phyloP scores from a whole-genome alignment of 2,888 invertebrate genomes.

The Eupithecia subfuscata region DNA sequence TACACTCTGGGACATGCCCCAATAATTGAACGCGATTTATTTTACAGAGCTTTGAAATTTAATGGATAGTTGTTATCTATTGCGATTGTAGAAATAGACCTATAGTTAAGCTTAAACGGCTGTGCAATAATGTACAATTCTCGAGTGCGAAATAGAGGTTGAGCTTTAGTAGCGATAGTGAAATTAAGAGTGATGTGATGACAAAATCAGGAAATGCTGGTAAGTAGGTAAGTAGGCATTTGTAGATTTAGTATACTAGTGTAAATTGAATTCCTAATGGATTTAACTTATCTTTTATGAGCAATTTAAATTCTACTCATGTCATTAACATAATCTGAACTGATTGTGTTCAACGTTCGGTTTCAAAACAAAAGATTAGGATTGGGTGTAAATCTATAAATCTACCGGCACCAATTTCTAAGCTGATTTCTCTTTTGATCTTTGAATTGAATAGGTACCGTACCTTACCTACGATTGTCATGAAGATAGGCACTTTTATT shows the following conservation, averaged over 20 bases:
- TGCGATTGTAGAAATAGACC: conserved; percentile 25
- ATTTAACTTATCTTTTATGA: neutral
- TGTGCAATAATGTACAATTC: conserved; percentile 15
- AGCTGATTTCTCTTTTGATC: conserved; percentile 1
- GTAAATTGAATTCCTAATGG: neutral
- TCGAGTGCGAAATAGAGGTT: conserved; percentile 12
- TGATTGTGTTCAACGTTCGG: neutral
- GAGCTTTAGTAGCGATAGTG: conserved; percentile 10
- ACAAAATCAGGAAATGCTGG: neutral
- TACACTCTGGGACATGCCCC: neutral
- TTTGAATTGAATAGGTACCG: no score
- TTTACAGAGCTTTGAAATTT: conserved; percentile 22
- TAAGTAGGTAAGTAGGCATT: neutral
- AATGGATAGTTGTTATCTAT: conserved; percentile 29
- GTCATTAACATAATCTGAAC: neutral
- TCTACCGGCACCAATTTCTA: neutral
- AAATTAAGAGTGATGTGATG: neutral
- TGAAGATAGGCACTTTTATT: neutral
- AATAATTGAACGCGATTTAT: conserved; percentile 18
- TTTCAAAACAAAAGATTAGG: neutral
- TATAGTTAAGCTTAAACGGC: conserved; percentile 21
- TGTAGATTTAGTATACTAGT: neutral
- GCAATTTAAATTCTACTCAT: neutral
- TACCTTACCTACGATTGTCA: neutral
- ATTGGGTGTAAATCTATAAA: no score